phyloP scores from a whole-genome alignment of 2,888 invertebrate species.

The Xestia sexstrigata region DNA sequence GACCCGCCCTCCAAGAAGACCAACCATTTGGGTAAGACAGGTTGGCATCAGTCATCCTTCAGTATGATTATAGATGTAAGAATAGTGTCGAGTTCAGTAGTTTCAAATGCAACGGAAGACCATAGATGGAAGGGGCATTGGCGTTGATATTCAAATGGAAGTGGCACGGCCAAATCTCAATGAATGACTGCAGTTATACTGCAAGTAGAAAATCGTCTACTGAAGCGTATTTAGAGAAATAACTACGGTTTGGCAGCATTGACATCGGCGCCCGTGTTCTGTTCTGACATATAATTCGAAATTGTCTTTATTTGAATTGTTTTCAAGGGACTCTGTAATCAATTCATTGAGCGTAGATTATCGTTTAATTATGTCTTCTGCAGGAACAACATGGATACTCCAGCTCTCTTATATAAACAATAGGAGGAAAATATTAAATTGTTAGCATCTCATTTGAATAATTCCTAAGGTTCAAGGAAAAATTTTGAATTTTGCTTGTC shows the following conservation, averaged over 20 bases:
- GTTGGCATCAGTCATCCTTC: constrained; percentile 71
- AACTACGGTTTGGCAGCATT: not conserved
- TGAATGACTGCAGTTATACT: not conserved
- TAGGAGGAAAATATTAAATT: not conserved
- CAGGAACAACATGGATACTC: too few relatives aligned
- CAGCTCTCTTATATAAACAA: too few relatives aligned
- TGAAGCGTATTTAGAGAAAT: not conserved
- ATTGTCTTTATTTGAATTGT: not conserved
- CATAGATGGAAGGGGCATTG: not conserved
- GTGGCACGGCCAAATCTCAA: not conserved
- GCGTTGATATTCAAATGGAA: not conserved
- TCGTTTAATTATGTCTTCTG: not conserved
- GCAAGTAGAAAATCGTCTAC: not conserved
- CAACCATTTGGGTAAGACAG: constrained; percentile 87
- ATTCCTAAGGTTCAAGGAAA: too few relatives aligned
- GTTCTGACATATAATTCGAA: not conserved
- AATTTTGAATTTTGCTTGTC: too few relatives aligned
- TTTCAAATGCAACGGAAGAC: not conserved
- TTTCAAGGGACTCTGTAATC: not conserved
- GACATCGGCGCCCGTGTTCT: not conserved
- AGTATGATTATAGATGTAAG: not conserved
- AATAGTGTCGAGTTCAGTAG: not conserved
- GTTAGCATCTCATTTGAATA: not conserved
- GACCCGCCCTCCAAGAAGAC: constrained; percentile 87
- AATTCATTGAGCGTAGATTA: not conserved